phyloP scores from a whole-genome alignment of 2,113 vertebrate genomes.

The Terrapene triunguis region DNA sequence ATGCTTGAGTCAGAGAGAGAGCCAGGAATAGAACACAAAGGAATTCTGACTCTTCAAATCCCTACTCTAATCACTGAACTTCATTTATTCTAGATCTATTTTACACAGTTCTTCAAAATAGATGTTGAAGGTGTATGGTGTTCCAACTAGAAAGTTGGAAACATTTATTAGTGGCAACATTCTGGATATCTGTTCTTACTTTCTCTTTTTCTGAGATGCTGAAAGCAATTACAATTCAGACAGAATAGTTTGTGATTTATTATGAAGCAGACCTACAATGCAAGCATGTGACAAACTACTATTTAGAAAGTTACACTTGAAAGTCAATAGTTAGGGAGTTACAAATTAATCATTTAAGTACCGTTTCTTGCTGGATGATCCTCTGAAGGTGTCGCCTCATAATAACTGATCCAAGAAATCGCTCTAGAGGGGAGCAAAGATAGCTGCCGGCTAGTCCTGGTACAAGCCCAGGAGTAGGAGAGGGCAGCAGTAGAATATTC shows the following conservation, averaged over 20 bases:
- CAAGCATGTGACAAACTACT: background rate
- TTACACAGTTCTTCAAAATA: background rate
- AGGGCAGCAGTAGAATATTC: constrained; percentile 95
- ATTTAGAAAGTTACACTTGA: background rate
- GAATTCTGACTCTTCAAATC: background rate
- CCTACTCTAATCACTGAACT: background rate
- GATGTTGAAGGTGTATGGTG: background rate
- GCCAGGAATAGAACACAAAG: background rate
- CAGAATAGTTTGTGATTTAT: background rate
- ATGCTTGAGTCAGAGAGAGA: background rate
- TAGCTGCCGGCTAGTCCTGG: constrained; percentile 97
- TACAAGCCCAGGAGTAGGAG: constrained; percentile 94
- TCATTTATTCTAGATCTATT: background rate
- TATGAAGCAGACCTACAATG: background rate
- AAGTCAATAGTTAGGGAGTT: background rate
- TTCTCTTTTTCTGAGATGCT: background rate
- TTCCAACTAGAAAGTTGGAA: background rate
- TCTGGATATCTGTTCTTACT: too few species aligned
- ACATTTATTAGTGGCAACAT: background rate
- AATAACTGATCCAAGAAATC: constrained; percentile 98
- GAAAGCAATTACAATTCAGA: background rate
- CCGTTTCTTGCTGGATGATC: constrained; percentile 97
- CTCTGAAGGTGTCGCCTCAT: constrained; percentile 98
- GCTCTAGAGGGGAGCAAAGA: constrained; percentile 97
- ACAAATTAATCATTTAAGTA: constrained; percentile 34